A percentile compares a stretch with the other conserved stretches of the same genome.
These are phyloP conservation scores for Megaleporinus macrocephalus DNA, from an alignment of 2,113 vertebrate species.

Conservation along the genomic window DNA sequence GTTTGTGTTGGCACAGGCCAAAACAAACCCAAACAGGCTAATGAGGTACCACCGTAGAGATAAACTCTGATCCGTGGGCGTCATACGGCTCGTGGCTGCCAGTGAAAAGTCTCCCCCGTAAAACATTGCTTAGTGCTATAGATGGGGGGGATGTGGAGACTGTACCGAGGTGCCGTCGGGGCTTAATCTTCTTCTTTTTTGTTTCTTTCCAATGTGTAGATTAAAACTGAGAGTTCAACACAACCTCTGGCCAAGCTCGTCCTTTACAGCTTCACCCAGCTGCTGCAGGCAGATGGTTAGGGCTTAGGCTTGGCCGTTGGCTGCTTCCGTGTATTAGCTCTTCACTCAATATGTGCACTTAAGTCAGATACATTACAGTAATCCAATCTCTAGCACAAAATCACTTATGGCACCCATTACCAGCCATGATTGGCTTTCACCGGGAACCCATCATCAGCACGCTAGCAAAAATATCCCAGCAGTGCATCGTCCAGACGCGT, in stretches of 20 bases:
- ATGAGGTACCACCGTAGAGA: constrained; percentile 43
- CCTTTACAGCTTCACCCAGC: constrained; percentile 20
- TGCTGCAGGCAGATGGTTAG: constrained; percentile 41
- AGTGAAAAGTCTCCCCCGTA: neutral
- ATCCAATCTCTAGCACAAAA: constrained; percentile 51
- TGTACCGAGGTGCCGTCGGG: neutral
- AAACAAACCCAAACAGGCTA: constrained; percentile 43
- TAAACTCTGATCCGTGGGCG: constrained; percentile 24
- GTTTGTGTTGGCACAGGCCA: constrained; percentile 33
- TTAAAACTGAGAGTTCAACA: constrained; percentile 5
- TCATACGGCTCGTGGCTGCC: constrained; percentile 7
- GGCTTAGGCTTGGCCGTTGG: neutral
- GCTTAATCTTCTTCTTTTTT: neutral
- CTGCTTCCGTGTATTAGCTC: constrained; percentile 19
- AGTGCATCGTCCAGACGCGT: constrained; percentile 5
- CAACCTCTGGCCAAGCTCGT: neutral
- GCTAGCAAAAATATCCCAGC: constrained; percentile 48
- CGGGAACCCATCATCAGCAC: constrained; percentile 14
- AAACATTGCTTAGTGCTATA: neutral
- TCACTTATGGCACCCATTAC: constrained; percentile 49
- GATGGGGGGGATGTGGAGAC: neutral
- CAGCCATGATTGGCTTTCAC: constrained; percentile 36
- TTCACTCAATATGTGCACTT: constrained; percentile 40
- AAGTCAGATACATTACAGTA: constrained; percentile 45
- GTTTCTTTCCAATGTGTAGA: constrained; percentile 13